Evolutionary conservation across 1,140 invertebrate species (phyloP), one percentile per base, ranked within the genome.

Genomic region (Platorchestia sp.): DNA sequence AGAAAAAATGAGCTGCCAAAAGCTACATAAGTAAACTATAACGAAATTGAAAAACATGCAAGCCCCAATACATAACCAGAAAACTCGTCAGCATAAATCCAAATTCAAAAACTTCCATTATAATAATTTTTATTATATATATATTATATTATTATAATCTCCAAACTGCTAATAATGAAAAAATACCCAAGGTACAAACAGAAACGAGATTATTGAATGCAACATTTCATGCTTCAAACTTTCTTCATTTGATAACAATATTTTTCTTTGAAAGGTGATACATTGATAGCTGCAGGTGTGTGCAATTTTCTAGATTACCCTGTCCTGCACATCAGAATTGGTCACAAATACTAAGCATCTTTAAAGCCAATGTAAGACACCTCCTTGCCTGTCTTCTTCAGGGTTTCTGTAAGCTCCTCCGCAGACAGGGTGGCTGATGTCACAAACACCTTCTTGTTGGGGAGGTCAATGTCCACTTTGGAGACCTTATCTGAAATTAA

Each of bases 341-440:
- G 14, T 75, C 14, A 86, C 43, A 40, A n/a, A n/a, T 40, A n/a
- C 89, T 95, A 96, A 42, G 95, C 95, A 95, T 91, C 95, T 47
- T 96, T 96, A 75, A 75, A 95, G 41, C 96, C 95, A 47, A 96
- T 51, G 75, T 95, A 95, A 41, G 96, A 97, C 36, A 96, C 96
- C n/a, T 96, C 96, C 96, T 97, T 97, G 45, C 97, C 97, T 95
- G 97, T 97, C 96, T 97, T 97, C 95, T 97, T 97, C 45, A 97
- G 90, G 16, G 97, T 96, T 90, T 97, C 97, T 22, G 97, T 96
- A 16, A 97, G 89, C 93, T 97, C 96, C 42, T 97, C 97, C 42
- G 97, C 95, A 14, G 97, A 91, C 90, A 97, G 75, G 40, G 36
- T 6, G 16, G 96, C 96, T 6, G 97, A 97, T 44, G 96, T 97